Evolutionary conservation across 2,888 invertebrate genomes (phyloP).

Genomic region (Rhodophaea formosa): DNA sequence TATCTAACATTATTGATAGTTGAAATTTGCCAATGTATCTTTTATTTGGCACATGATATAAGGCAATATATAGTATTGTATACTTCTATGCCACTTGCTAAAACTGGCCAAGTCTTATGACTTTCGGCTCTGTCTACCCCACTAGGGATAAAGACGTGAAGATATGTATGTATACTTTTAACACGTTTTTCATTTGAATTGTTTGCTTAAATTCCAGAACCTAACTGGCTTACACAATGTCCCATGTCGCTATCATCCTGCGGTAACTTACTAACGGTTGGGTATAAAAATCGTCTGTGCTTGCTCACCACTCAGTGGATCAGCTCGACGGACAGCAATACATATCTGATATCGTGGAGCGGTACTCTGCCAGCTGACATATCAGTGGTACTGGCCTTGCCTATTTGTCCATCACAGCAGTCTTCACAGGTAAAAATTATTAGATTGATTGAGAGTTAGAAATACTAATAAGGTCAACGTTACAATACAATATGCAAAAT

Average conservation of each 20-base stretch:
- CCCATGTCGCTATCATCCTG: constrained; percentile 69
- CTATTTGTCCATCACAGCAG: constrained; percentile 68
- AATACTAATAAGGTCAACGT: no score
- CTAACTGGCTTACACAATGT: constrained; percentile 70
- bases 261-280: constrained; percentile 66
- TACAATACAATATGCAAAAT: no score
- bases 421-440: constrained; percentile 67
- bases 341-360: constrained; percentile 73
- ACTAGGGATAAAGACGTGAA: no score
- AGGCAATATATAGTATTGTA: no score
- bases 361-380: constrained; percentile 68
- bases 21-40: no score
- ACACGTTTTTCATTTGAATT: no score
- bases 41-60: no score
- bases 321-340: constrained; percentile 63
- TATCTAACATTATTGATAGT: no score
- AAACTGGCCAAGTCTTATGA: no score
- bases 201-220: constrained; percentile 56
- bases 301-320: constrained; percentile 73
- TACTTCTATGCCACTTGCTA: no score
- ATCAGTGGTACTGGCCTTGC: constrained; percentile 55
- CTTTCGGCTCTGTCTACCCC: no score
- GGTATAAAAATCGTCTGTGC: constrained; percentile 63
- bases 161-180: no score
- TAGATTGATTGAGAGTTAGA: constrained; percentile 1